phyloP scores from a whole-genome alignment of 2,888 invertebrate species.

The Smittia sp. region DNA sequence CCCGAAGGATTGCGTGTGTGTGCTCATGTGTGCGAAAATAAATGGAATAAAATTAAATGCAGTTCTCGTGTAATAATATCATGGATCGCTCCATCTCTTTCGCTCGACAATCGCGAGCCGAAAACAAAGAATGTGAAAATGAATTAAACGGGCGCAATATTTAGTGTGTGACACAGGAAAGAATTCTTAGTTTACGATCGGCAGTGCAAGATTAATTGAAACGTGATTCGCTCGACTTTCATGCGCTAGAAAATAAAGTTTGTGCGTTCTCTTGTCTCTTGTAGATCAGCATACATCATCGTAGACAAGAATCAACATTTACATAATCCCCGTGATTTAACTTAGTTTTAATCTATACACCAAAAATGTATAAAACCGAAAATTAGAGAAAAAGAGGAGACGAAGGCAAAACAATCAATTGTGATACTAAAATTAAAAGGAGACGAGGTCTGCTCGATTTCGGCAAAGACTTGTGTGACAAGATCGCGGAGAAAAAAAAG shows the following conservation, averaged over 20 bases:
- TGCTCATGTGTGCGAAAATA: background rate
- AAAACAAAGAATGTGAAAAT: slow-evolving; percentile 20
- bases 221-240: slow-evolving; percentile 14
- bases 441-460: background rate
- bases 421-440: slow-evolving; percentile 37
- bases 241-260: slow-evolving; percentile 12
- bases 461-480: slow-evolving; percentile 11
- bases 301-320: slow-evolving; percentile 40
- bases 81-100: slow-evolving; percentile 9
- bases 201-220: slow-evolving; percentile 30
- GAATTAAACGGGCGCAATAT: background rate
- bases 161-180: slow-evolving; percentile 18
- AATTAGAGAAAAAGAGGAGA: background rate
- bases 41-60: slow-evolving; percentile 17
- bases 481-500: background rate
- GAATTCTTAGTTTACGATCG: slow-evolving; percentile 23
- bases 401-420: slow-evolving; percentile 18
- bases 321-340: slow-evolving; percentile 28
- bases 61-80: background rate
- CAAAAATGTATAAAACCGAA: background rate
- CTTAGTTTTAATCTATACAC: slow-evolving; percentile 37
- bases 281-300: slow-evolving; percentile 38
- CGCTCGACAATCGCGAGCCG: background rate
- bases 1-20: slow-evolving; percentile 2
- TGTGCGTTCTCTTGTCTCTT: background rate